Evolutionary conservation across 2,888 invertebrate genomes (phyloP).

Genomic region (Xanthostigma xanthostigma): DNA sequence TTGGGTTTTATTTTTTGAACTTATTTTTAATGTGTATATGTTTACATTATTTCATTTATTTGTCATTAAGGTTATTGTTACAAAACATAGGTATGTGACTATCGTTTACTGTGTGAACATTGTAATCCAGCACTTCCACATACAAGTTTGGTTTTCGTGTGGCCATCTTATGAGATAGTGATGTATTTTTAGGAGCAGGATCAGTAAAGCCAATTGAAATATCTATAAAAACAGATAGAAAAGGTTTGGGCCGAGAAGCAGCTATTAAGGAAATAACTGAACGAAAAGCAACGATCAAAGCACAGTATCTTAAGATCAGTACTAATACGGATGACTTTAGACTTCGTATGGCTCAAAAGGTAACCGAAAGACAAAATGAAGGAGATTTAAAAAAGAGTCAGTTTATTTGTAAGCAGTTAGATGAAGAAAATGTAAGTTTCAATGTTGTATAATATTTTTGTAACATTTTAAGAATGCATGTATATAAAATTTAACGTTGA

Average conservation of each 20-base stretch:
- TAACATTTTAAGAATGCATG: no score
- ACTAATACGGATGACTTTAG: constrained; percentile 33
- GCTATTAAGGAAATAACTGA: constrained; percentile 27
- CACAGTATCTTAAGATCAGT: constrained; percentile 18
- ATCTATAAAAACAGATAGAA: constrained; percentile 41
- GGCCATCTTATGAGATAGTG: no score
- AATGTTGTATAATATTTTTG: neutral
- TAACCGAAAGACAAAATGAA: constrained; percentile 28
- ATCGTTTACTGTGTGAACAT: no score
- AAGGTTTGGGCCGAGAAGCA: constrained; percentile 44
- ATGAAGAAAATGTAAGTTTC: constrained; percentile 31
- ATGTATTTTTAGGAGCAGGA: constrained; percentile 24
- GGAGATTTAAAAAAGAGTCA: constrained; percentile 33
- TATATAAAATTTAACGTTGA: constrained; percentile 8
- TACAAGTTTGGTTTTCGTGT: no score
- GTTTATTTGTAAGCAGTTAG: constrained; percentile 40
- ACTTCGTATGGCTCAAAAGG: constrained; percentile 31
- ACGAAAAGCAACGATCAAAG: constrained; percentile 23
- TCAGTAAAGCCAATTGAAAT: constrained; percentile 47
- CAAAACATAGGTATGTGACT: no score
- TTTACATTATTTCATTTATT: no score
- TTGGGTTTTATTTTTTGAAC: no score
- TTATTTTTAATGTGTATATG: no score
- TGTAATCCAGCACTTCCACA: no score
- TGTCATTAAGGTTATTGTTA: no score